Evolutionary conservation across 1,140 invertebrate genomes (phyloP).

Genomic region (Scaptodrosophila lebanonensis): DNA sequence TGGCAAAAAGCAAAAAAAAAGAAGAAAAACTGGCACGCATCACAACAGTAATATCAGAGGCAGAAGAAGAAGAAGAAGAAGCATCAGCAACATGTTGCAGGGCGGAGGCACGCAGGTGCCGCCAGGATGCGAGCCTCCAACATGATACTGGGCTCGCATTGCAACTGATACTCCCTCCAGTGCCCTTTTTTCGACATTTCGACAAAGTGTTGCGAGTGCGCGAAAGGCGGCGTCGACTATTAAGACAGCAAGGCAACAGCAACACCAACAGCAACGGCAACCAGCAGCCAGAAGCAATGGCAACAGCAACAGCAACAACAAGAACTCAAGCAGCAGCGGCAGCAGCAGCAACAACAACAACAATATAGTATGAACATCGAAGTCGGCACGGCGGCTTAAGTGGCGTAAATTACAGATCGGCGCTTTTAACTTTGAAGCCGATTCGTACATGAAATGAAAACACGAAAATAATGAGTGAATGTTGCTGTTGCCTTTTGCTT

Average conservation of each 20-base stretch:
- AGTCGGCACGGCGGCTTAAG: constrained; percentile 72
- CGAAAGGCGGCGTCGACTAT: constrained; percentile 35
- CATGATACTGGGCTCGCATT: too few species aligned
- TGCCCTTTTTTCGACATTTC: constrained; percentile 38
- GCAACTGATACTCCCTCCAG: not conserved
- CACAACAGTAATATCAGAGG: too few species aligned
- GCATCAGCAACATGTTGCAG: too few species aligned
- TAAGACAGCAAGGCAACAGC: constrained; percentile 47
- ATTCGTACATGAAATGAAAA: constrained; percentile 77
- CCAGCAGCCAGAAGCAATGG: too few species aligned
- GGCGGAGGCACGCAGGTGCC: constrained; percentile 11
- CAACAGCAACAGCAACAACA: constrained; percentile 32
- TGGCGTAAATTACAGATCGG: constrained; percentile 77
- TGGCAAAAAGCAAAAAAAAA: too few species aligned
- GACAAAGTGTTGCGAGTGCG: constrained; percentile 25
- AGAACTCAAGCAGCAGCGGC: constrained; percentile 23
- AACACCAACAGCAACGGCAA: constrained; percentile 30
- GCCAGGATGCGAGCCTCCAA: too few species aligned
- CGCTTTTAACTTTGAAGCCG: constrained; percentile 76
- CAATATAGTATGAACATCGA: constrained; percentile 57
- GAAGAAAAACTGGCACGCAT: too few species aligned
- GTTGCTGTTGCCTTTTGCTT: too few species aligned
- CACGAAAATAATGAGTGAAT: constrained; percentile 76
- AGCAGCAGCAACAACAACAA: constrained; percentile 30
- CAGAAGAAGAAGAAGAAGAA: too few species aligned